Evolutionary conservation across 2,797 vertebrate genomes (phyloP).

Genomic region (Hozukius guyotensis): DNA sequence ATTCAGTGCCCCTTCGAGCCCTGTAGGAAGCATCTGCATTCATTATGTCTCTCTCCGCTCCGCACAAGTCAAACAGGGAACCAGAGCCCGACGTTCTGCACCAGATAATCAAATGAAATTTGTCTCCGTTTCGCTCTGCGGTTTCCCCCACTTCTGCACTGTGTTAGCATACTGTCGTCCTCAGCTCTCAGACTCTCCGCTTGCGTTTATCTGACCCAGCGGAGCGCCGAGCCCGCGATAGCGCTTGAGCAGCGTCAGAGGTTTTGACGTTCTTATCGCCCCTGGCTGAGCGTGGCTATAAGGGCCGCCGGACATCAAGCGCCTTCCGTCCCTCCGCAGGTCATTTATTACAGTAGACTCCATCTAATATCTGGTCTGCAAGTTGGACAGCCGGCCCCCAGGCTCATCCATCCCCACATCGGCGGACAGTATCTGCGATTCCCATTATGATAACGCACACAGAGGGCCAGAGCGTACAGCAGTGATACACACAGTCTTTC

Average conservation of each 20-base stretch:
- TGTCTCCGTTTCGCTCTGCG: background rate
- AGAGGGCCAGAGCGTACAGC: conserved; percentile 4
- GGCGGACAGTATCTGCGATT: conserved; percentile 70
- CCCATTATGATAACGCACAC: conserved; percentile 71
- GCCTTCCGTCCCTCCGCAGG: conserved; percentile 24
- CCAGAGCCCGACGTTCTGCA: background rate
- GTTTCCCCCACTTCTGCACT: background rate
- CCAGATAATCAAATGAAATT: conserved; percentile 8
- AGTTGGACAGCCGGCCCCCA: conserved; percentile 41
- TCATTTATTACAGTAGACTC: conserved; percentile 76
- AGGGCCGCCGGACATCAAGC: conserved; percentile 38
- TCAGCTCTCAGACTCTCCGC: conserved; percentile 11
- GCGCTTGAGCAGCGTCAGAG: conserved; percentile 46
- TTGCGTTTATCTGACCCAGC: conserved; percentile 54
- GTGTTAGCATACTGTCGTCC: conserved; percentile 23
- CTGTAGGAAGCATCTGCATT: background rate
- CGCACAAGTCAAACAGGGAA: background rate
- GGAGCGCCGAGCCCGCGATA: conserved; percentile 38
- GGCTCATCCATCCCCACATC: conserved; percentile 73
- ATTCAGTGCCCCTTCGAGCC: background rate
- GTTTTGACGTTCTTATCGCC: conserved; percentile 69
- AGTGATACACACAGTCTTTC: conserved; percentile 3
- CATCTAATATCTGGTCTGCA: conserved; percentile 64
- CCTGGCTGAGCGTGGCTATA: conserved; percentile 1
- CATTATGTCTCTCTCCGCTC: background rate